Percentiles rank a stretch among this genome's conserved stretches.
Conservation (phyloP, 2,113 vertebrate species). For the Bufo bufo region DNA sequence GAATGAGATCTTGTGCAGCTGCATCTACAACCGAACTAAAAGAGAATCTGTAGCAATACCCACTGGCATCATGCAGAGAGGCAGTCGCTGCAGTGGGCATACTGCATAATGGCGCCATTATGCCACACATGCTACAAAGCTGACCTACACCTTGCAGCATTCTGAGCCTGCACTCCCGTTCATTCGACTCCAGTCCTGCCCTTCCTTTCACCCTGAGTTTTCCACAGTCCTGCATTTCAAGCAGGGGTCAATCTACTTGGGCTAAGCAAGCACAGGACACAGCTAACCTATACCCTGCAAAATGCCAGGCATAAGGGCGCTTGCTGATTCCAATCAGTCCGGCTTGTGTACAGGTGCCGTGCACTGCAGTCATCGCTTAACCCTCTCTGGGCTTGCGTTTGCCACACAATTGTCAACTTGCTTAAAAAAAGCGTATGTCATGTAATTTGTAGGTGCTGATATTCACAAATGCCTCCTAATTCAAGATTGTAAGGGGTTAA, state of each 20-base stretch:
- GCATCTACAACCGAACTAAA: neutral
- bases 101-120: slow-evolving; percentile 32
- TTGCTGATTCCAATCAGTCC: neutral
- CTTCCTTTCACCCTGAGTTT: neutral
- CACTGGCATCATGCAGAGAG: slow-evolving; percentile 42
- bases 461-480: neutral
- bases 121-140: neutral
- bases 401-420: neutral
- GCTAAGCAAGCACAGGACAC: neutral
- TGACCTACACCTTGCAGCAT: neutral
- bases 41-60: slow-evolving; percentile 20
- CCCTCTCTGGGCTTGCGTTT: neutral
- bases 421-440: neutral
- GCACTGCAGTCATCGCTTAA: slow-evolving; percentile 33
- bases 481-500: neutral
- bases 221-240: neutral
- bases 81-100: slow-evolving; percentile 39
- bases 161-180: neutral
- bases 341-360: neutral
- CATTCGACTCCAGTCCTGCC: neutral
- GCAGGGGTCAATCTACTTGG: neutral
- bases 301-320: neutral
- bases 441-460: no score
- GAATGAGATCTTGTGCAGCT: neutral
- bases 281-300: neutral